These are phyloP conservation scores for Monochamus saltuarius DNA, from an alignment of 1,140 invertebrate genomes.

Conservation along the genomic window DNA sequence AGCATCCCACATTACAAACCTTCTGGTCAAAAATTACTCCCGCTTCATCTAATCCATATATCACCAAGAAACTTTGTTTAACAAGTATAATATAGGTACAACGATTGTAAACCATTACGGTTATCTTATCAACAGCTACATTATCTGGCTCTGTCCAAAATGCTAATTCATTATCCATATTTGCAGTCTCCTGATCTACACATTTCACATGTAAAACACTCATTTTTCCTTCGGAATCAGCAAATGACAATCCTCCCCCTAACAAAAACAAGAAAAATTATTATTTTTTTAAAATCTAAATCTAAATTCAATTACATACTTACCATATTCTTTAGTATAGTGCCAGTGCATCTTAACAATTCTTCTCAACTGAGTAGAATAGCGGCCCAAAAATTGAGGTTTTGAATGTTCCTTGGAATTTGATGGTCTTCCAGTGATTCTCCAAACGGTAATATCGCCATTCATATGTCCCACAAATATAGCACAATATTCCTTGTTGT, in stretches of 20 bases:
- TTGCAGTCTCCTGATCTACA: constrained; percentile 21
- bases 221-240: constrained; percentile 32
- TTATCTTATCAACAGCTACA: constrained; percentile 29
- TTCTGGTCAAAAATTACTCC: constrained; percentile 30
- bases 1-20: constrained; percentile 27
- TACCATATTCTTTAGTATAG: constrained; percentile 27
- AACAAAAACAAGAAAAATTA: constrained; percentile 9
- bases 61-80: constrained; percentile 32
- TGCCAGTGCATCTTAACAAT: constrained; percentile 34
- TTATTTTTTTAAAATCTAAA: neutral
- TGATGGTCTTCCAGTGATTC: constrained; percentile 16
- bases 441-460: constrained; percentile 38
- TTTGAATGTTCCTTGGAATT: constrained; percentile 9
- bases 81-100: constrained; percentile 29
- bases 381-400: constrained; percentile 25
- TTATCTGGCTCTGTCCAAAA: constrained; percentile 31
- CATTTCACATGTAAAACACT: constrained; percentile 24
- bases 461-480: constrained; percentile 38
- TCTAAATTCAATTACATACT: constrained; percentile 2
- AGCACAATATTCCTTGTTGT: constrained; percentile 15
- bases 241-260: constrained; percentile 28
- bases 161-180: constrained; percentile 25
- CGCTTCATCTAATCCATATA: constrained; percentile 25
- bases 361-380: constrained; percentile 21
- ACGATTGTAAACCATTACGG: constrained; percentile 20